These are phyloP conservation scores for Galerucella nymphaeae DNA, from an alignment of 2,888 invertebrate species.

Conservation along the genomic window DNA sequence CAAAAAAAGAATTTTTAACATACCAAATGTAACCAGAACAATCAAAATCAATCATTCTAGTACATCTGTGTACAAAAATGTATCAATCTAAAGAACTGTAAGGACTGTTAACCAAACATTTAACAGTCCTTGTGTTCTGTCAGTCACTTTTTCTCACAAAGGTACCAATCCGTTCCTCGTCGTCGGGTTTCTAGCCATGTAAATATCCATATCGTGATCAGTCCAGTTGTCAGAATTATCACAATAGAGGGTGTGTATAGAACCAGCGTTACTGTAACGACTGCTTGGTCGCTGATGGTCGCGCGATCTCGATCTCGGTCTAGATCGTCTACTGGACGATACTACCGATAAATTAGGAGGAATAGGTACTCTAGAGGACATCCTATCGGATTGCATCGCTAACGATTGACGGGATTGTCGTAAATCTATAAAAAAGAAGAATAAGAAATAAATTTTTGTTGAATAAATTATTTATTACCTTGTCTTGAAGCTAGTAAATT, in stretches of 20 bases:
- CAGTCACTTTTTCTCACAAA: constrained; percentile 65
- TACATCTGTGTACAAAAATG: too few species aligned
- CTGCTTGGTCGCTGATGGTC: constrained; percentile 79
- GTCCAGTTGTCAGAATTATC: constrained; percentile 94
- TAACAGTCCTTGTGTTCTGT: neutral
- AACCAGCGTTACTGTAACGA: constrained; percentile 81
- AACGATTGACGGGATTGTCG: constrained; percentile 88
- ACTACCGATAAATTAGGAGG: constrained; percentile 66
- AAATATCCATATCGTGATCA: constrained; percentile 95
- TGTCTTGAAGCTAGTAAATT: constrained; percentile 82
- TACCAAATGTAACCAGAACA: too few species aligned
- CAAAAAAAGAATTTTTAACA: neutral
- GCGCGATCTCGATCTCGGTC: constrained; percentile 83
- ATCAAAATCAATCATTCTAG: too few species aligned
- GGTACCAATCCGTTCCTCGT: constrained; percentile 87
- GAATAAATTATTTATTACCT: constrained; percentile 62
- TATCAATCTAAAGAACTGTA: too few species aligned
- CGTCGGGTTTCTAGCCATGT: constrained; percentile 92
- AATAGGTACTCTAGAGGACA: constrained; percentile 76
- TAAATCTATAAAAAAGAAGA: constrained; percentile 70
- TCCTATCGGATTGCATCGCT: constrained; percentile 83
- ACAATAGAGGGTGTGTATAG: constrained; percentile 85
- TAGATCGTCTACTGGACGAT: constrained; percentile 69
- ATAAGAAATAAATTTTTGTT: too few species aligned
- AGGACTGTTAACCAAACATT: too few species aligned